phyloP scores from a whole-genome alignment of 2,797 vertebrate species.

The Carcharodon carcharias region DNA sequence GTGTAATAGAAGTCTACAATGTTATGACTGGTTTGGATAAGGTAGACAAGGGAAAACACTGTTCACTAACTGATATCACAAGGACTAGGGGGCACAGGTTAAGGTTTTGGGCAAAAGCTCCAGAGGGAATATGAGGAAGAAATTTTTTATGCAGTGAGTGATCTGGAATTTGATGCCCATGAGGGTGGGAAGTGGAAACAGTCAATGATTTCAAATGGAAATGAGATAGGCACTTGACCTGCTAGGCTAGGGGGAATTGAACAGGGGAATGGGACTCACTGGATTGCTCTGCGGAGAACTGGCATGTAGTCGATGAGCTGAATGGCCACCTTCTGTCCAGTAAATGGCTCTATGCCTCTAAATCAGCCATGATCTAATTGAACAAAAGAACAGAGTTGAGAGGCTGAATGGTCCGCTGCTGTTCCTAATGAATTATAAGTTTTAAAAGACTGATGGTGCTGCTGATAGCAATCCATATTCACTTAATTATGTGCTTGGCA shows the following conservation, averaged over 20 bases:
- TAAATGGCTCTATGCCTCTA: not conserved
- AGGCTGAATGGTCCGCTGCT: not conserved
- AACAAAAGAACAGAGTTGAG: not conserved
- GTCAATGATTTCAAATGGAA: no score
- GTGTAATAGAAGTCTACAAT: no score
- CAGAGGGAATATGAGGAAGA: no score
- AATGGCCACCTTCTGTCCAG: not conserved
- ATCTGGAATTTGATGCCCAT: no score
- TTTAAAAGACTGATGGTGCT: not conserved
- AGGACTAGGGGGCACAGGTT: no score
- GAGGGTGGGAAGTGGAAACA: no score
- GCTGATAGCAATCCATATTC: not conserved
- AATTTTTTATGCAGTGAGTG: no score
- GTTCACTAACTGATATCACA: no score
- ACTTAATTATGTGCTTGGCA: not conserved
- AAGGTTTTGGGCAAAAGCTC: no score
- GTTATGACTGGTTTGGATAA: no score
- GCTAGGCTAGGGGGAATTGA: not conserved
- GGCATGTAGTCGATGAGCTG: not conserved
- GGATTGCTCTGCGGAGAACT: not conserved
- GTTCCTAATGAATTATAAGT: not conserved
- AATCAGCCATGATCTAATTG: not conserved
- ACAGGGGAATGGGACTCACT: not conserved
- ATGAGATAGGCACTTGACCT: no score
- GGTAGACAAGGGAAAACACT: no score